Evolutionary conservation across 2,888 invertebrate species (phyloP).

Genomic region (Erynnis tages): DNA sequence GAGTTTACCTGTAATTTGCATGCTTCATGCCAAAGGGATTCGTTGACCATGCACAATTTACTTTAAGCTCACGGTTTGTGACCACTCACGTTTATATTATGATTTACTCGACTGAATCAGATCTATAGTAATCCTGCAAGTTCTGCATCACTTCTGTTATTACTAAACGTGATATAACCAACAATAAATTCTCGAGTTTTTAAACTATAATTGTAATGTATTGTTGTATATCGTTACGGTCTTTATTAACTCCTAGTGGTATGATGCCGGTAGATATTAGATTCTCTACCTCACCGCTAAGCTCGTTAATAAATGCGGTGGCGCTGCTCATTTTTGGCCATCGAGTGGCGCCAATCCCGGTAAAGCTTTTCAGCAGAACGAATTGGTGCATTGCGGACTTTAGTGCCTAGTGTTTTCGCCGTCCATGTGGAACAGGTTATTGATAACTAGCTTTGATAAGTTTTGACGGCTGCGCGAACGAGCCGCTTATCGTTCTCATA

Average conservation of each 20-base stretch:
- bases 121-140: neutral
- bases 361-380: conserved; percentile 16
- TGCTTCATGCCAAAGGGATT: conserved; percentile 10
- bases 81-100: neutral
- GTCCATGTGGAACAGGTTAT: conserved; percentile 14
- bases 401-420: conserved; percentile 13
- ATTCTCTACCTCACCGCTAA: conserved; percentile 2
- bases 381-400: conserved; percentile 24
- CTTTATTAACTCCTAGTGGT: neutral
- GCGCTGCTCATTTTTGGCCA: conserved; percentile 20
- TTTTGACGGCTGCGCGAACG: conserved; percentile 18
- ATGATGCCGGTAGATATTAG: no score
- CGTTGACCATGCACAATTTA: conserved; percentile 16
- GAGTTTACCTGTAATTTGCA: conserved; percentile 25
- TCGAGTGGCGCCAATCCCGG: conserved; percentile 9
- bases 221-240: no score
- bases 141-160: neutral
- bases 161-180: no score
- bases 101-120: neutral
- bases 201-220: no score
- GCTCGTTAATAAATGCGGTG: conserved; percentile 2
- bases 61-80: conserved; percentile 10
- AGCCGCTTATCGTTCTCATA: conserved; percentile 24
- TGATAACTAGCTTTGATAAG: conserved; percentile 31
- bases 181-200: neutral